Conservation (phyloP, 1,140 invertebrate genomes). For the Eriocheir sinensis region DNA sequence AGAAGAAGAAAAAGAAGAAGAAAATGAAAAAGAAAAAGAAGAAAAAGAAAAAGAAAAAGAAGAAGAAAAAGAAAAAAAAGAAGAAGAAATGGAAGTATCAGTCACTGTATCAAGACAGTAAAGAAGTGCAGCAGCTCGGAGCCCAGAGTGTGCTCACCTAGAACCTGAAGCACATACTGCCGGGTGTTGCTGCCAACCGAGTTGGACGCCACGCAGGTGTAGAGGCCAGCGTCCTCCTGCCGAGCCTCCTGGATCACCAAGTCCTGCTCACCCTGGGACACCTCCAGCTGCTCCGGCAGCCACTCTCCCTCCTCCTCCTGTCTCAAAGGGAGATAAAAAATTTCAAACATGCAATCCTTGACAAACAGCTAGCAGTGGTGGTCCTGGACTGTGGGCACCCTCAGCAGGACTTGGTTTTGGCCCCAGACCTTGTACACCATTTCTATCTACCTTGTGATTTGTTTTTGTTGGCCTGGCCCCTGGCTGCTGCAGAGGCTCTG, state of each 20-base stretch:
- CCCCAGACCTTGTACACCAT: too few relatives aligned
- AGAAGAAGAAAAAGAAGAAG: background rate
- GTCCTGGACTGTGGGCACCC: too few relatives aligned
- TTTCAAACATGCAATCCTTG: too few relatives aligned
- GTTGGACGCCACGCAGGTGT: conserved; percentile 83
- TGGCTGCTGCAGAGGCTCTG: too few relatives aligned
- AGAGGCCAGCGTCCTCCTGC: conserved; percentile 82
- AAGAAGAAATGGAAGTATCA: background rate
- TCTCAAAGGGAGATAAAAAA: background rate
- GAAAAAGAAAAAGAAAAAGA: background rate
- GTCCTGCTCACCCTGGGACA: conserved; percentile 58
- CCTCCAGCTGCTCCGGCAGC: conserved; percentile 30
- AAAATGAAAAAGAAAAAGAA: background rate
- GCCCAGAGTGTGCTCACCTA: conserved; percentile 53
- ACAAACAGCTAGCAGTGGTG: too few relatives aligned
- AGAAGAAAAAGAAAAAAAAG: background rate
- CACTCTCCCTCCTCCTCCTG: conserved; percentile 60
- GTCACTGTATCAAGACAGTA: background rate
- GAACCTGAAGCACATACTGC: conserved; percentile 63
- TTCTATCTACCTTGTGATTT: too few relatives aligned
- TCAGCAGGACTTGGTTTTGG: too few relatives aligned
- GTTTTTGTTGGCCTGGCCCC: too few relatives aligned
- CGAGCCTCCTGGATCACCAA: conserved; percentile 69
- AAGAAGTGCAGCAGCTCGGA: background rate
- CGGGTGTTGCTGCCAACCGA: conserved; percentile 79